Base-by-base conservation (phyloP, 2,888 invertebrate genomes). In the Sesia apiformis region DNA sequence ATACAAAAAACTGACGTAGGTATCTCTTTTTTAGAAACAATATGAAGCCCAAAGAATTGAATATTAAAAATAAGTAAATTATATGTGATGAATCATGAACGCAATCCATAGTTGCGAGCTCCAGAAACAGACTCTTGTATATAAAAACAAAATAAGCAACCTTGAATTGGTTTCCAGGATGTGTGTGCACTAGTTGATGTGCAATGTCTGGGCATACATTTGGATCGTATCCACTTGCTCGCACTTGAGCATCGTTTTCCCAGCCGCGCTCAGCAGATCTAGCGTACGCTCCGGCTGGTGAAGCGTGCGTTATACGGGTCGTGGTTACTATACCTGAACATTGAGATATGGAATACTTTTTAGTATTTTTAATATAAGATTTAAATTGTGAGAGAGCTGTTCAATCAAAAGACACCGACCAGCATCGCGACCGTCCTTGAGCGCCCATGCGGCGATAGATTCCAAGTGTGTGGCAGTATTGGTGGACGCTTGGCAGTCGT, bases 301-400 rank as follows among this genome's bases (percentile, higher is more conserved):
- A 94, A 4, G 95, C 96, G 74, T 95, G 94, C 0, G 95, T 95
- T 1, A 96, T 91, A 55, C 95, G 89, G 0, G 94, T 93, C 3
- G 94, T 94, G 5, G 96, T 96, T 38, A 95, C 95, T n/a, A 93
- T 76, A 0, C 93, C 93, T 78, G 68, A 53, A 52, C 38, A 46
- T 5, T 23, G 1, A 23, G 23, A 23, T 23, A 23, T 23, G 23
- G 23, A 23, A 23, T 23, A 23, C 23, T 23, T 23, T 23, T 23
- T 23, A 23, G 23, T 23, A 23, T 23, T 23, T 2, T 23, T 23
- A 23, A 23, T 23, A 23, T 23, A 23, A 23, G 23, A 23, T 23
- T 23, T 23, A 23, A 23, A 7, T 43, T 7, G 6, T 43, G 6
- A 43, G 6, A 43, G n/a, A 7, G n/a, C 1, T 7, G 2, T 38